Evolutionary conservation across 2,113 vertebrate genomes (phyloP).

Genomic region (Ictalurus furcatus): DNA sequence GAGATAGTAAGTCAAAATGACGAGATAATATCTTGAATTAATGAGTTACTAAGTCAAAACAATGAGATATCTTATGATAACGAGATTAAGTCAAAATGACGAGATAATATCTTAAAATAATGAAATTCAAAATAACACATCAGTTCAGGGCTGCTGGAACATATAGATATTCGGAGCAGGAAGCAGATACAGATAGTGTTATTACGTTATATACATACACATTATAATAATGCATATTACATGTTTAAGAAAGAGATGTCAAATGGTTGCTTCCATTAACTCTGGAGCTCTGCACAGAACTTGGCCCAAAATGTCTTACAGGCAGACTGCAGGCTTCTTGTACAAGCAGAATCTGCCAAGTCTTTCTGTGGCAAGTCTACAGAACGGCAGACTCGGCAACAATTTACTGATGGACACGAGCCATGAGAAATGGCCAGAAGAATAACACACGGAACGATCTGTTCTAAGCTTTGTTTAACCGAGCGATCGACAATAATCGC

Average conservation of each 20-base stretch:
- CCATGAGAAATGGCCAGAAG: conserved; percentile 38
- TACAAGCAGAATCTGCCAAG: conserved; percentile 23
- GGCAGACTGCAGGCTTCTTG: conserved; percentile 31
- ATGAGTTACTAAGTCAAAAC: background rate
- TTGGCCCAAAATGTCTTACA: conserved; percentile 42
- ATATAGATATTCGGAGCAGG: background rate
- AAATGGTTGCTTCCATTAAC: background rate
- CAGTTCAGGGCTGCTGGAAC: background rate
- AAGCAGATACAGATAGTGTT: background rate
- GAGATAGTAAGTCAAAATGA: background rate
- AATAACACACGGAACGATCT: conserved; percentile 7
- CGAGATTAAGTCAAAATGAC: background rate
- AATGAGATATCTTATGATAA: background rate
- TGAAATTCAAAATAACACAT: background rate
- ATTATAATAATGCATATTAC: background rate
- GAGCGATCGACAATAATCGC: background rate
- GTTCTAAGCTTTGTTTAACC: conserved; percentile 24
- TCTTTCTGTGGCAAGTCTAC: background rate
- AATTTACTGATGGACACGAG: conserved; percentile 14
- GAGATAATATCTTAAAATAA: background rate
- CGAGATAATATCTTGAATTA: background rate
- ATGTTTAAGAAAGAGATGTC: background rate
- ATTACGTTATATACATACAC: background rate
- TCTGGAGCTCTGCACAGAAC: conserved; percentile 5
- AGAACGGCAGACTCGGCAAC: conserved; percentile 32